Evolutionary conservation across 2,113 vertebrate species (phyloP), one percentile per base, ranked within the genome.

Genomic region (Uropsilus gracilis): DNA sequence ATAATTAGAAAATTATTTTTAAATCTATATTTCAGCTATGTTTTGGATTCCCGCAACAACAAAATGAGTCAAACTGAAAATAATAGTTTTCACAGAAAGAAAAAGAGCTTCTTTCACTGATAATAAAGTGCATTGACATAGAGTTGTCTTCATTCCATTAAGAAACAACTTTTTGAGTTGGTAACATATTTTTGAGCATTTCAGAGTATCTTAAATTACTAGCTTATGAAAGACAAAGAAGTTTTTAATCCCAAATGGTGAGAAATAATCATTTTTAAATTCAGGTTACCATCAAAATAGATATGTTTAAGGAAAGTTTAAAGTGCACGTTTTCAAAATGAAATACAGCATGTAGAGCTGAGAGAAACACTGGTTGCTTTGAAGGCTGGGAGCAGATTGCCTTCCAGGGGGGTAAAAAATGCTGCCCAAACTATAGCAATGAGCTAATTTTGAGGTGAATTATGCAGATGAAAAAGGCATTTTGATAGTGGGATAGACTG

Each of bases 71-170:
- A 81, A 73, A 72, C 1, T 71, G 53, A 32, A 78, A 78, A 39
- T 48, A 91, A 16, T 64, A 72, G 28, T 63, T 72, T 86, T 63
- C 37, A 81, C 13, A n/a, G 48, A 86, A 80, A 85, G 28, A 24
- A 55, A 57, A 83, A 78, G 34, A 78, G 30, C 44, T 53, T 59
- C 42, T 76, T 88, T 42, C 53, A 82, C 39, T 53, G 20, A 44
- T 18, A 69, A 76, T 84, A 20, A 39, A 64, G 30, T 89, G 37
- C 44, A 78, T 1, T n/a, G 61, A 42, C 30, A 69, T 88, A 69
- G 77, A 71, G 7, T 57, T 94, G 73, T 37, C 88, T 73, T 94
- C 75, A 48, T 53, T 64, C 32, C 37, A 78, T 92, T 57, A 89
- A 72, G n/a, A 78, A 92, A 39, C 13, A 90, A 24, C 37, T 72